Evolutionary conservation across 2,797 vertebrate species (phyloP).

Genomic region (Allobates femoralis): DNA sequence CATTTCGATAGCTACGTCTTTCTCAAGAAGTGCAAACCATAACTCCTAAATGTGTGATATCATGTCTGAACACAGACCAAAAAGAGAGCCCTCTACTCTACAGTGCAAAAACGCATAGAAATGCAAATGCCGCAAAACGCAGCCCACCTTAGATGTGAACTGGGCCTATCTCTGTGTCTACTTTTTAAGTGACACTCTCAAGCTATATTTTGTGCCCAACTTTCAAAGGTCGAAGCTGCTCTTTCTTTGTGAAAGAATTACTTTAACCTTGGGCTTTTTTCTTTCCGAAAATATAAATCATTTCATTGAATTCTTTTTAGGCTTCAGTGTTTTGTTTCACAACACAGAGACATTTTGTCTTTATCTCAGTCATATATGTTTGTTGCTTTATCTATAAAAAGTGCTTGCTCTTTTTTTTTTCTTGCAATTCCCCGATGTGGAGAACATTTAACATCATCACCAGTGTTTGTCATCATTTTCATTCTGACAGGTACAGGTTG

Average conservation of each 20-base stretch:
- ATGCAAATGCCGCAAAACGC: no score
- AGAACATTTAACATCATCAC: conserved; percentile 60
- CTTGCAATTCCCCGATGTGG: conserved; percentile 33
- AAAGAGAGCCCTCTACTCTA: no score
- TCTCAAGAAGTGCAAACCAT: no score
- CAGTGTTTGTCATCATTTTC: conserved; percentile 63
- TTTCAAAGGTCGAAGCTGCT: not conserved
- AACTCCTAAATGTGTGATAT: no score
- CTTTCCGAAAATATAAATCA: not conserved
- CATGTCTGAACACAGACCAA: no score
- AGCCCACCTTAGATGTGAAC: no score
- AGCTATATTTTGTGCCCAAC: not conserved
- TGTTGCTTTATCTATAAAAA: conserved; percentile 46
- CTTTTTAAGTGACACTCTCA: no score
- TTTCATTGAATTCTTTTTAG: not conserved
- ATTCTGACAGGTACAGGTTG: conserved; percentile 63
- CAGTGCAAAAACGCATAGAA: no score
- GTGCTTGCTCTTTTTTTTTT: conserved; percentile 38
- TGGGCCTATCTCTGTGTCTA: no score
- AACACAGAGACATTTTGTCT: conserved; percentile 3
- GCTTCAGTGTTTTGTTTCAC: not conserved
- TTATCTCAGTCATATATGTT: conserved; percentile 29
- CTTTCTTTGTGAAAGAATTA: not conserved
- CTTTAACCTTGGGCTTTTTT: not conserved
- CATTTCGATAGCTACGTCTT: no score